Evolutionary conservation across 2,113 vertebrate genomes (phyloP).

Genomic region (Malurus elegans): DNA sequence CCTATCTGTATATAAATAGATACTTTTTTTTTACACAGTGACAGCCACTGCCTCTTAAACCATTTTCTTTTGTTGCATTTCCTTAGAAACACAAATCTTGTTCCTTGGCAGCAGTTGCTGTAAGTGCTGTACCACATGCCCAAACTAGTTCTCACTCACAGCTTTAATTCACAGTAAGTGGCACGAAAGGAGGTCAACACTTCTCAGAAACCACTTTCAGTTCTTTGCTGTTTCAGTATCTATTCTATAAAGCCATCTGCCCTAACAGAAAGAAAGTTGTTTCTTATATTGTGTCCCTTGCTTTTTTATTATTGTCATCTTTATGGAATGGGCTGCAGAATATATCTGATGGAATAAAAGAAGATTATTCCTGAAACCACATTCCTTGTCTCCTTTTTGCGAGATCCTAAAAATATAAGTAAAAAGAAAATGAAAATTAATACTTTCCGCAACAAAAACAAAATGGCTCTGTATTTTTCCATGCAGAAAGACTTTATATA

Average conservation of each 20-base stretch:
- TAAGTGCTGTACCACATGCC: slow-evolving; percentile 78
- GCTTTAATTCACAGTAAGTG: slow-evolving; percentile 85
- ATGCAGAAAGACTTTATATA: not conserved
- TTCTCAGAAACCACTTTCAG: slow-evolving; percentile 75
- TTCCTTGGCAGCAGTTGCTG: slow-evolving; percentile 76
- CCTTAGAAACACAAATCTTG: slow-evolving; percentile 85
- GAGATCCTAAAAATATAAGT: not conserved
- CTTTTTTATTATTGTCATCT: slow-evolving; percentile 51
- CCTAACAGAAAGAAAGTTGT: slow-evolving; percentile 36
- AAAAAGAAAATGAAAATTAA: not conserved
- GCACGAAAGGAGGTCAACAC: slow-evolving; percentile 81
- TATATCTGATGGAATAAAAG: not conserved
- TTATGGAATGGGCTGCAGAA: slow-evolving; percentile 46
- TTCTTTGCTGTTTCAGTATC: slow-evolving; percentile 70
- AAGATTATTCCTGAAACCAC: slow-evolving; percentile 6
- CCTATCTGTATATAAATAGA: slow-evolving; percentile 50
- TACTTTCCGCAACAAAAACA: not conserved
- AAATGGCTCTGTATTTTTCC: not conserved
- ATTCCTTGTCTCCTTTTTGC: not conserved
- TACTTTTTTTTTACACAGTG: slow-evolving; percentile 48
- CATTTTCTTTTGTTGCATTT: slow-evolving; percentile 81
- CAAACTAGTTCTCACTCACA: slow-evolving; percentile 81
- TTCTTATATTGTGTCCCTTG: slow-evolving; percentile 49
- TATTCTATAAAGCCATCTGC: slow-evolving; percentile 66
- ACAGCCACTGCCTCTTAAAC: slow-evolving; percentile 73